Base-by-base conservation (phyloP, 2,797 vertebrate genomes). In the Coregonus ussuriensis region DNA sequence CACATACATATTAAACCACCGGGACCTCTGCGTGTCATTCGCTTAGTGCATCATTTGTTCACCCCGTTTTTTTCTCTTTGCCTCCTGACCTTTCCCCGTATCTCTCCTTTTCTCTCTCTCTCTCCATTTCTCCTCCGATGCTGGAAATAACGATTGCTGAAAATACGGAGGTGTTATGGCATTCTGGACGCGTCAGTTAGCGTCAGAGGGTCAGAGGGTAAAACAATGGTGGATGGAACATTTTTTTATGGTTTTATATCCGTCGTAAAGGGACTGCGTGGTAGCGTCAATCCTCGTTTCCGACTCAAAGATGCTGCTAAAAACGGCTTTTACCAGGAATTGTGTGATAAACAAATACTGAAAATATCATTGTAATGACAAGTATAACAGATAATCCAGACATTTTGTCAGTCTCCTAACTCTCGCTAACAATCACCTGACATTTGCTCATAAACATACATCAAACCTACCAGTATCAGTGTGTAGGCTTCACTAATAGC, bases 1-100 rank as follows among this genome's bases (percentile, higher is more conserved):
- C 97, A 97, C 96, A 96, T 96, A 97, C 96, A 96, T 97, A 97
- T 96, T 97, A 98, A 98, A 97, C 94, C 94, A 95, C 94, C 94
- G 95, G 94, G 96, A 96, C 96, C 96, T 95, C 93, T 62, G 94
- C 94, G 95, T 96, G 97, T 96, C 96, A 96, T 96, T 95, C 96
- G 93, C 95, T 96, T 96, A 96, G 96, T 93, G 93, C 92, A 94
- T 95, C 95, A 94, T 97, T 97, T 97, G 96, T 96, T 86, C 96
- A 91, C 88, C 94, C 93, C 87, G 37, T 90, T 79, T 80, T 89
- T 95, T 91, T 81, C 85, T 86, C 84, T 74, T 86, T 90, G 83
- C 89, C 88, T 88, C 85, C 86, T 76, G 81, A 94, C 93, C 94
- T 95, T 94, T 94, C 89, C 87, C 15, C 89, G 84, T 88, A 86